Percentiles rank a stretch among this genome's conserved stretches.
phyloP scores from a whole-genome alignment of 2,113 vertebrate species.

The Motacilla alba region DNA sequence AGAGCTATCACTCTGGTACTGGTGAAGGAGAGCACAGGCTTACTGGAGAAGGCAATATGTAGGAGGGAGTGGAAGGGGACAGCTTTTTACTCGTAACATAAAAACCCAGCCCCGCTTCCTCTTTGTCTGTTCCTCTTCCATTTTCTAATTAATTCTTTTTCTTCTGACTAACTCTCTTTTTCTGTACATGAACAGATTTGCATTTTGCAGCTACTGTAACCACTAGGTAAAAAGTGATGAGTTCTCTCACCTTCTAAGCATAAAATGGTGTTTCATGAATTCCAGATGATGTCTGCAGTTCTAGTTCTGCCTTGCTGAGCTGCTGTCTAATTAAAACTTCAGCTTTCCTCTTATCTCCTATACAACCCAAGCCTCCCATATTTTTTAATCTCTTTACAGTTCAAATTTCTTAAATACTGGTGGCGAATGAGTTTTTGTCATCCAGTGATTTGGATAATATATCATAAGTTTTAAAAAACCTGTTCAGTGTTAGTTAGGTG shows the following conservation, averaged over 20 bases:
- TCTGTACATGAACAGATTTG: neutral
- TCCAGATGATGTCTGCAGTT: neutral
- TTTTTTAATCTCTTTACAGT: neutral
- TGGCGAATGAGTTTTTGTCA: neutral
- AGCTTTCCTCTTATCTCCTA: neutral
- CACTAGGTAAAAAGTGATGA: neutral
- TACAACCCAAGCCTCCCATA: neutral
- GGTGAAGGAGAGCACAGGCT: neutral
- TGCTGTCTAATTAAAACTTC: neutral
- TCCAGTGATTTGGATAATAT: neutral
- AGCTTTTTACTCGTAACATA: neutral
- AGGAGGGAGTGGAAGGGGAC: neutral
- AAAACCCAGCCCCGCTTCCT: neutral
- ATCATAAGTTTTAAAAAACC: neutral
- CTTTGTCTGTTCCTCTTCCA: conserved; percentile 9
- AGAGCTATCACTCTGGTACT: neutral
- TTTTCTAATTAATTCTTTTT: neutral
- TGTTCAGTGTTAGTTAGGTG: neutral
- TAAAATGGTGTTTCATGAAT: neutral
- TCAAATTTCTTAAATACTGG: neutral
- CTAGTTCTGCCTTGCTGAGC: neutral
- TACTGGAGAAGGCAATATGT: neutral
- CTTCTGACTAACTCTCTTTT: neutral
- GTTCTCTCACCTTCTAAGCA: neutral
- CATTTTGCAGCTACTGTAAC: neutral